phyloP scores from a whole-genome alignment of 1,140 invertebrate genomes.

The Temnothorax longispinosus region DNA sequence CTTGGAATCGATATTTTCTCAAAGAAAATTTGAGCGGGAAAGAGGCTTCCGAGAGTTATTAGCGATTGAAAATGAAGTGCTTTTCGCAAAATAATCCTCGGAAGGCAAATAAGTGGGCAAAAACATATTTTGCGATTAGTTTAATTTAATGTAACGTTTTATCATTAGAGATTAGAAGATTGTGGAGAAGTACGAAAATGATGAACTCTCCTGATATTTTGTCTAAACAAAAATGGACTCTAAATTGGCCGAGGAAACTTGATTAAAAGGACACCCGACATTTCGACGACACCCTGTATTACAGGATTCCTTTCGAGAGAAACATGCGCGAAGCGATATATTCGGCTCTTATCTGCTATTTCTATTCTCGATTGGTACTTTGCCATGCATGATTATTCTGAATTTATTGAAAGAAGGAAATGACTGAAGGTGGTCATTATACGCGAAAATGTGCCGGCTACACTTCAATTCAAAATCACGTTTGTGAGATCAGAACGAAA shows the following conservation, averaged over 20 bases:
- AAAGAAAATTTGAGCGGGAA: neutral
- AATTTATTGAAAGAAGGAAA: neutral
- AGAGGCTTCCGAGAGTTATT: constrained; percentile 1
- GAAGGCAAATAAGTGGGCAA: neutral
- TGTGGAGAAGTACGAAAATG: constrained; percentile 4
- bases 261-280: constrained; percentile 28
- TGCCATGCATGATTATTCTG: constrained; percentile 17
- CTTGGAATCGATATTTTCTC: constrained; percentile 19
- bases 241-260: constrained; percentile 28
- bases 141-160: constrained; percentile 25
- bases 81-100: constrained; percentile 2
- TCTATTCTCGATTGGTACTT: constrained; percentile 28
- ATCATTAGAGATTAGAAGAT: constrained; percentile 27
- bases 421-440: neutral
- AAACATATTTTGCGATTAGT: neutral
- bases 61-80: constrained; percentile 16
- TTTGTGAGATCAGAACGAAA: neutral
- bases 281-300: constrained; percentile 40
- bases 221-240: constrained; percentile 23
- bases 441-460: neutral
- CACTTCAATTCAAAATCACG: constrained; percentile 21
- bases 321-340: constrained; percentile 33
- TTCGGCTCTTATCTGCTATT: constrained; percentile 44
- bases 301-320: constrained; percentile 22
- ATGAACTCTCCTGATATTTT: constrained; percentile 18